Evolutionary conservation across 1,140 invertebrate species (phyloP), one percentile per base, ranked within the genome.

Genomic region (Drosophila subpulchrella): DNA sequence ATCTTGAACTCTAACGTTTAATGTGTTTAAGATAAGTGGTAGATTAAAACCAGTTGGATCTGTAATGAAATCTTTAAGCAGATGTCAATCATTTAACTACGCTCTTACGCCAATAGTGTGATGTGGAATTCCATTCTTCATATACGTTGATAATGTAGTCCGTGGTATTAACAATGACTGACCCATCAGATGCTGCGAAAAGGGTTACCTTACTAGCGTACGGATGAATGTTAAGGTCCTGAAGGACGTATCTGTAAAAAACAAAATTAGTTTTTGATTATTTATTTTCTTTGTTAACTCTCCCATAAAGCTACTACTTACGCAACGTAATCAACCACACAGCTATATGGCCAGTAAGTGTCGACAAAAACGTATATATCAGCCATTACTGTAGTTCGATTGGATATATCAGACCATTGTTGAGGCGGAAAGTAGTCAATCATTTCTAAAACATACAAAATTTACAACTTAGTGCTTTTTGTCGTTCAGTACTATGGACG

Each of bases 301-400:
- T 30, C 1, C 4, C 3, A 7, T n/a, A 12, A 10, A 39, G 3
- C n/a, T 3, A 74, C n/a, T n/a, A 92, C 92, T 93, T 92, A 94
- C 93, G 93, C 93, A 12, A 96, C 91, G 24, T 95, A 93, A 13
- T 94, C 93, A 66, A 95, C 93, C 24, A 96, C 92, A 6, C 81
- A 85, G 2, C 91, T 56, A 73, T 94, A 96, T 11, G 92, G 82
- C 95, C 95, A 96, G 11, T 92, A 92, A 0, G 94, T 93, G 81
- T 96, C 96, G 13, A 96, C 59, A 46, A 95, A 95, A 36, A 96
- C 94, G 62, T 94, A 95, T 3, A 96, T 75, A 90, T 96, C 94
- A 4, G 94, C 93, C 58, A 79, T 84, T 24, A 93, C 93, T 0
- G 93, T 82, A 44, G 94, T 92, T 68, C 83, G 76, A 56, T 93